A percentile compares a stretch with the other conserved stretches of the same genome.
Conservation (phyloP, 2,797 vertebrate genomes). For the Hybognathus amarus region DNA sequence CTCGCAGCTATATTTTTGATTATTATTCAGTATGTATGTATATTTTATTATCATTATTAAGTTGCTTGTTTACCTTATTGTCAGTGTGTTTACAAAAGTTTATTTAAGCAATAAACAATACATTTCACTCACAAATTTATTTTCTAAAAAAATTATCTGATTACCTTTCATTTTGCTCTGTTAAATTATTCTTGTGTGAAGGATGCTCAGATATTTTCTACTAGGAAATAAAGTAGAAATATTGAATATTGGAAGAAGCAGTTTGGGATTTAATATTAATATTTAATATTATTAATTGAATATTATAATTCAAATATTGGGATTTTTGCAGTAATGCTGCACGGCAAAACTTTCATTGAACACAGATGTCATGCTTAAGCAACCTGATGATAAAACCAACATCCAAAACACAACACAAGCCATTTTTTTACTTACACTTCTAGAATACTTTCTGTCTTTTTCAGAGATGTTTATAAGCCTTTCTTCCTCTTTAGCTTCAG, state of each 20-base stretch:
- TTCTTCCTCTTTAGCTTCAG: constrained; percentile 69
- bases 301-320: too few relatives aligned
- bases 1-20: too few relatives aligned
- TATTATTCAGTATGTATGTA: neutral
- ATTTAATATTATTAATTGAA: too few relatives aligned
- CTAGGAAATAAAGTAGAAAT: neutral
- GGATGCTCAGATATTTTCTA: neutral
- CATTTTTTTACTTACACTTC: neutral
- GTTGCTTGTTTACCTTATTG: neutral
- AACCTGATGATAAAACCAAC: neutral
- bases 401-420: neutral
- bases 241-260: neutral
- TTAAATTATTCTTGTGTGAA: neutral
- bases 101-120: neutral
- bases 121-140: neutral
- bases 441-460: neutral
- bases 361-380: neutral
- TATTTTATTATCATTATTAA: too few relatives aligned
- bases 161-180: neutral
- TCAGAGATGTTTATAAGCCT: neutral
- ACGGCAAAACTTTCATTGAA: neutral
- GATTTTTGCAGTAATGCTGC: neutral
- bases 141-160: neutral
- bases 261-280: too few relatives aligned
- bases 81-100: neutral